Base-by-base conservation (phyloP, 2,888 invertebrate species). In the Gibbula magus region DNA sequence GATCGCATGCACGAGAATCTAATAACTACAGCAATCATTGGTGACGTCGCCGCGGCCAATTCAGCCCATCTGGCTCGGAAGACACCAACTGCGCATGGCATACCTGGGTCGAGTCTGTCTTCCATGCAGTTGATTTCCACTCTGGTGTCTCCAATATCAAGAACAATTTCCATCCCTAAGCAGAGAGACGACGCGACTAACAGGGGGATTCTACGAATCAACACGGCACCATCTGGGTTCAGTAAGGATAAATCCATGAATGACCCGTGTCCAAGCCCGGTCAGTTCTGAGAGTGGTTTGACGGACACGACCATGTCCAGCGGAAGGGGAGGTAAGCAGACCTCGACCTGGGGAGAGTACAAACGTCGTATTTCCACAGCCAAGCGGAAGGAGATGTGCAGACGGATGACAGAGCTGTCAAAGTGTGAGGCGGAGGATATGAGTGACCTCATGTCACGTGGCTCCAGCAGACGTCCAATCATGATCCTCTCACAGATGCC, bases 351-450 rank as follows among this genome's bases (percentile, higher is more conserved):
- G 75, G 54, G 75, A 29, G 75, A 75, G n/a, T 75, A 75, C 4
- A 70, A 79, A 4, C 77, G 80, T 0, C 83, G 81, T 25, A 78
- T 83, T 13, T 66, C 83, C 7, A 77, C 80, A 18, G 78, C 76
- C 7, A 79, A 77, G 74, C 79, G 78, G 56, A 81, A 75, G 20
- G 83, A 81, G 56, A 52, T 83, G 73, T 73, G 78, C 32, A 80
- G 61, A 45, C 79, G 79, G 22, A 56, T 83, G 66, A 79, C 73
- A n/a, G 81, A 83, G 32, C 45, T 83, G 22, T 79, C 81, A 3
- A 79, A 80, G 56, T 81, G 81, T 53, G 83, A 83, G 10, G 81
- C 76, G 20, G 77, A 80, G 20, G 83, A 81, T 78, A 79, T 81
- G 54, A 53, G 32, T 13, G 79, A 75, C 35, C 32, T 78, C 16